Evolutionary conservation across 1,140 invertebrate species (phyloP), one percentile per base, ranked within the genome.

Genomic region (Wiebesia pumilae): DNA sequence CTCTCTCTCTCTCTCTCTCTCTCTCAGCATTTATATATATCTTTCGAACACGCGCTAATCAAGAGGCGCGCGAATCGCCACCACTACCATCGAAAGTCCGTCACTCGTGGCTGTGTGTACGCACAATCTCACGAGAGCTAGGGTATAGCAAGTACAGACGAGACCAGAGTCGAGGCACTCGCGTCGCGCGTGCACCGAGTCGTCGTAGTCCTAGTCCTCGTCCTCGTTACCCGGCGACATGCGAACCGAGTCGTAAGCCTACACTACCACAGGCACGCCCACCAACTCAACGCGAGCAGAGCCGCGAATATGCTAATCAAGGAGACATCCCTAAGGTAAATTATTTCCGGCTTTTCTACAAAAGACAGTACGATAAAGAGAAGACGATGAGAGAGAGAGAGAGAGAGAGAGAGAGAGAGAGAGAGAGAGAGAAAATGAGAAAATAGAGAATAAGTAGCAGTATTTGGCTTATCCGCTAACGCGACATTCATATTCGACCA

Each of bases 311-410:
- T 94, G 93, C 91, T 94, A 71, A 92, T 92, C 90, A 94, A 94
- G 89, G 93, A 93, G 87, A 93, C 92, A 40, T 94, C 93, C 43
- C 90, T 93, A 87, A 94, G 93, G 93, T 94, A 92, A 90, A 88
- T 79, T 51, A n/a, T n/a, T 77, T 24, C 19, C 10, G 2, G 4
- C 1, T 62, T 62, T 27, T 27, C 24, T 24, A 24, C 7, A 14
- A 54, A 73, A n/a, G n/a, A n/a, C n/a, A n/a, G n/a, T n/a, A n/a
- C n/a, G n/a, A n/a, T n/a, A n/a, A n/a, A n/a, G n/a, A n/a, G n/a
- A n/a, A n/a, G n/a, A n/a, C n/a, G n/a, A n/a, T n/a, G n/a, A n/a
- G n/a, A n/a, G n/a, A n/a, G n/a, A n/a, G n/a, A n/a, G n/a, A n/a
- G n/a, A n/a, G n/a, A n/a, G n/a, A n/a, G n/a, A n/a, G n/a, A n/a